A percentile compares a stretch with the other conserved stretches of the same genome.
These are phyloP conservation scores for Huso huso DNA, from an alignment of 2,797 vertebrate genomes.

Conservation along the genomic window DNA sequence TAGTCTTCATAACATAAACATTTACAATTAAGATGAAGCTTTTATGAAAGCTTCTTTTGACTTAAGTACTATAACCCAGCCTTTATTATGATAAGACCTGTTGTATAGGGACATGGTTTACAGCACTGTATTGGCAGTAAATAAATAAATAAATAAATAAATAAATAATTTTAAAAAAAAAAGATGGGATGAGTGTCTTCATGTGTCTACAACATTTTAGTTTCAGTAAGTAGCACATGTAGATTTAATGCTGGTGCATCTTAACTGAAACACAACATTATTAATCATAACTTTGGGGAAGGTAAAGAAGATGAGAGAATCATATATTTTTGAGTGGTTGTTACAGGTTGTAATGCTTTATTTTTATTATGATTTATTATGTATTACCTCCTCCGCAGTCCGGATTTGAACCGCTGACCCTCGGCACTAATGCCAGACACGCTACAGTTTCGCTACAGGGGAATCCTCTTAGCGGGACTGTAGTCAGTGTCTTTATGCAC, in stretches of 20 bases:
- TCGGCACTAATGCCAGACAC: too few relatives aligned
- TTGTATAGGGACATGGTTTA: background rate
- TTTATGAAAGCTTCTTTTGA: background rate
- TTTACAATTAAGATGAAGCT: background rate
- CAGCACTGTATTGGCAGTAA: background rate
- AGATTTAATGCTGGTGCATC: background rate
- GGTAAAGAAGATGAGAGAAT: background rate
- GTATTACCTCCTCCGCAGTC: too few relatives aligned
- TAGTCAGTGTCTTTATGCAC: too few relatives aligned
- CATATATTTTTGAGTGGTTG: background rate
- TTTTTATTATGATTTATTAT: too few relatives aligned
- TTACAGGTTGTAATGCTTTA: too few relatives aligned
- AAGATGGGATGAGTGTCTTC: background rate
- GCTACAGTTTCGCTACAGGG: too few relatives aligned
- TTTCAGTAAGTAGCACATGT: background rate
- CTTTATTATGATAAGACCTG: background rate
- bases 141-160: background rate
- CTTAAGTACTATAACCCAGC: background rate
- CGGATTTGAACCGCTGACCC: too few relatives aligned
- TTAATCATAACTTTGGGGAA: background rate
- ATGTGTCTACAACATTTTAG: background rate
- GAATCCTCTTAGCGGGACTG: too few relatives aligned
- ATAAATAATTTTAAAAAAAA: background rate
- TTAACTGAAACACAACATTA: background rate
- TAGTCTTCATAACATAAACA: background rate